Base-by-base conservation (phyloP, 2,797 vertebrate genomes). In the Eospalax fontanierii region DNA sequence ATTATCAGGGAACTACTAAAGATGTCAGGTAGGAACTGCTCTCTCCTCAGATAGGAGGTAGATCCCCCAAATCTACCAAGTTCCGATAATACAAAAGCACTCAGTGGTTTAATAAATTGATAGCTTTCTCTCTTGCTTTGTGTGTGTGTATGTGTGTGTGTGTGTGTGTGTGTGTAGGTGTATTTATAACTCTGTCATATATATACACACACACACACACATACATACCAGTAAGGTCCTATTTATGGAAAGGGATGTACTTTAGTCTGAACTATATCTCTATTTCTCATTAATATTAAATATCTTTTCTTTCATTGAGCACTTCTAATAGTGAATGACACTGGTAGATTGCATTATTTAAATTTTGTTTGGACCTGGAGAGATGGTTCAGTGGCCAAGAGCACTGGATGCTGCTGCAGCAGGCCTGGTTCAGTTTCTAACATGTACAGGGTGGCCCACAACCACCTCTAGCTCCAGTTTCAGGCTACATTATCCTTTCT, bases 251-350 rank as follows among this genome's bases (percentile, higher is more conserved):
- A 90, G 19, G 21, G 66, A 26, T 66, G 26, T 18, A 63, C 15
- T 89, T 89, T 91, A 81, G 15, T 80, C 10, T 74, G 16, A 94
- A 81, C 91, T 68, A 40, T 19, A 54, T 79, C 66, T 90, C 4
- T 19, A 54, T 79, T 71, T 90, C 4, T 79, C 57, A 89, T 73
- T 68, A 18, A 26, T 38, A 46, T 61, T 54, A 89, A 82, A 38
- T 65, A 59, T 1, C 33, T 30, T 75, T 86, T 87, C 2, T 74
- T 54, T 92, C 84, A 73, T 76, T 80, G 57, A 50, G 8, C 0
- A 90, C 5, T 43, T 8, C 18, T 94, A 28, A 92, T 54, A 89
- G 14, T 18, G 50, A 18, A 50, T 35, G 14, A 5, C 43, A 61
- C 1, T 89, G 3, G 10, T 46, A 30, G 28, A 87, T 81, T 82